A percentile compares a stretch with the other conserved stretches of the same genome.
Evolutionary conservation across 2,797 vertebrate species (phyloP).

Genomic region (Acipenser transmontanus): DNA sequence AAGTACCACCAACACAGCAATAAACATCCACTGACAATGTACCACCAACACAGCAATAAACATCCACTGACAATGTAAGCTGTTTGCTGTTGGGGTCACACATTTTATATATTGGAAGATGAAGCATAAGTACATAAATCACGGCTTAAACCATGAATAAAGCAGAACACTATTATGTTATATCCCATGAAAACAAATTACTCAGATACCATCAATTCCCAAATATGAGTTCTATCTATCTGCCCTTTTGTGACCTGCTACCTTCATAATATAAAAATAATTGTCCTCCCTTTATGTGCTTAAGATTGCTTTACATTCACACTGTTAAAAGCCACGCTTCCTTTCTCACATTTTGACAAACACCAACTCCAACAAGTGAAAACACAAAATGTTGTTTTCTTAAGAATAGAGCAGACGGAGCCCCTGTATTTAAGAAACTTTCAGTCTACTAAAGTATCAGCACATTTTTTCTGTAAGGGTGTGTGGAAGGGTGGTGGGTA

Average conservation of each 20-base stretch:
- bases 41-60: slow-evolving; percentile 41
- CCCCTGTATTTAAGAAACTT: slow-evolving; percentile 23
- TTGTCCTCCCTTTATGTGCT: too few relatives aligned
- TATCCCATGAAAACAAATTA: slow-evolving; percentile 15
- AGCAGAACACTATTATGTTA: slow-evolving; percentile 2
- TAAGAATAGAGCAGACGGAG: slow-evolving; percentile 15
- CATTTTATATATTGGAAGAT: neutral
- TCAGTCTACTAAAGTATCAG: neutral
- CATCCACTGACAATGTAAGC: slow-evolving; percentile 39
- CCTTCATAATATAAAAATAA: too few relatives aligned
- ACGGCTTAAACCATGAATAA: neutral
- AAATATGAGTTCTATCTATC: too few relatives aligned
- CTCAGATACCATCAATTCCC: neutral
- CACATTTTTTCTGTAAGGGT: neutral
- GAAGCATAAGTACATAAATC: slow-evolving; percentile 7
- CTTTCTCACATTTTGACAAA: too few relatives aligned
- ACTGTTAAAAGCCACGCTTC: too few relatives aligned
- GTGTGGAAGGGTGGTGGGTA: too few relatives aligned
- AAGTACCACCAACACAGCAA: too few relatives aligned
- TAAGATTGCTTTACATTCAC: too few relatives aligned
- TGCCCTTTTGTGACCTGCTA: neutral
- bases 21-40: too few relatives aligned
- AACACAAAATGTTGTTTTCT: neutral
- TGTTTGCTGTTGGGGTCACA: neutral
- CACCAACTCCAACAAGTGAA: slow-evolving; percentile 7